Conservation (phyloP, 2,797 vertebrate species). For the Scarus forsteni region DNA sequence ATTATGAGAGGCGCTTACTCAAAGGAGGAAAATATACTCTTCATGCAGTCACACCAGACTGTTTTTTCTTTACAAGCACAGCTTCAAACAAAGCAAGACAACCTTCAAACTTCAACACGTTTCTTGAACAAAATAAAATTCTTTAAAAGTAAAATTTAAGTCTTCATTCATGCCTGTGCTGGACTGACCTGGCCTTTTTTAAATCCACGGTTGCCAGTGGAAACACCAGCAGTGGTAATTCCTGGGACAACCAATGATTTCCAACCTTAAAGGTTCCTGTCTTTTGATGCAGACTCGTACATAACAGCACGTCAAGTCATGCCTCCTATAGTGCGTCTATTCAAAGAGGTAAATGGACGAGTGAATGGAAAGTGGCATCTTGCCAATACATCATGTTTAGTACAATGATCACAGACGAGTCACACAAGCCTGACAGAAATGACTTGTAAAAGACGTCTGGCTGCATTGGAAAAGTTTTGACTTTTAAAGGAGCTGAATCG, state of each 20-base stretch:
- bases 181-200: slow-evolving; percentile 70
- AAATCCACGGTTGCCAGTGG: slow-evolving; percentile 75
- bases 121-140: not conserved
- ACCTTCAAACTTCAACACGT: not conserved
- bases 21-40: slow-evolving; percentile 31
- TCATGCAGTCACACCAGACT: slow-evolving; percentile 24
- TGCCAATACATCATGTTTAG: slow-evolving; percentile 61
- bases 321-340: slow-evolving; percentile 50
- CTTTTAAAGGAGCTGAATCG: no score
- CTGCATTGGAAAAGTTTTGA: no score
- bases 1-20: slow-evolving; percentile 49
- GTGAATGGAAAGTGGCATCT: slow-evolving; percentile 48
- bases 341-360: slow-evolving; percentile 45
- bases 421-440: slow-evolving; percentile 17
- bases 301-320: slow-evolving; percentile 53
- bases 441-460: no score
- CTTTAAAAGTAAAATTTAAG: slow-evolving; percentile 40
- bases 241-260: slow-evolving; percentile 77
- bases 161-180: slow-evolving; percentile 46
- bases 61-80: slow-evolving; percentile 7
- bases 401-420: slow-evolving; percentile 51
- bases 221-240: slow-evolving; percentile 74
- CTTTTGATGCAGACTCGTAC: slow-evolving; percentile 64
- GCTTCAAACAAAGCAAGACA: slow-evolving; percentile 10
- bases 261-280: slow-evolving; percentile 52